Evolutionary conservation across 92 coral and sea anemone genomes (phyloP).

Genomic region (Galaxea fascicularis): DNA sequence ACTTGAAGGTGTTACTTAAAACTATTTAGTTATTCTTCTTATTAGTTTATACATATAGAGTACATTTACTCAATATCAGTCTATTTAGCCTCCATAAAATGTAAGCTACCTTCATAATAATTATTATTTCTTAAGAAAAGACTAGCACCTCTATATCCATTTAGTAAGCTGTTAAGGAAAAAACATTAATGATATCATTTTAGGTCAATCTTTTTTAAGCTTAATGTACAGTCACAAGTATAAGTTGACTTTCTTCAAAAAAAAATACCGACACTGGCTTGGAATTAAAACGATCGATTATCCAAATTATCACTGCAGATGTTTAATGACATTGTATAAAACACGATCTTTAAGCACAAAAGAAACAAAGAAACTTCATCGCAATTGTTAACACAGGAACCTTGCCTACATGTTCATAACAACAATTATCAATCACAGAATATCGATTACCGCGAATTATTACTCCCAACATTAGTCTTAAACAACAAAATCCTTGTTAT

Average conservation of each 20-base stretch:
- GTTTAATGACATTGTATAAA: neutral
- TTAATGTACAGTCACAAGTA: neutral
- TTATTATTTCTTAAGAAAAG: too few species aligned
- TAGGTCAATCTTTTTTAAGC: neutral
- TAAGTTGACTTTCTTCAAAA: neutral
- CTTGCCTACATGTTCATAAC: constrained; percentile 1
- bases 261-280: neutral
- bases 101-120: too few species aligned
- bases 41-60: too few species aligned
- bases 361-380: neutral
- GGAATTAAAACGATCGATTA: neutral
- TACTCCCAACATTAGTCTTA: neutral
- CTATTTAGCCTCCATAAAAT: too few species aligned
- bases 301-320: neutral
- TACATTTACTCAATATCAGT: too few species aligned
- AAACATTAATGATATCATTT: neutral
- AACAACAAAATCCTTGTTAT: constrained; percentile 12
- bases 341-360: neutral
- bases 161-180: neutral
- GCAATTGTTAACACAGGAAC: neutral
- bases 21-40: neutral
- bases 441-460: constrained; percentile 4
- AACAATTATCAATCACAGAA: constrained; percentile 19
- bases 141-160: too few species aligned
- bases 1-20: neutral